These are phyloP conservation scores for Belonocnema kinseyi DNA, from an alignment of 1,140 invertebrate species.

Conservation along the genomic window DNA sequence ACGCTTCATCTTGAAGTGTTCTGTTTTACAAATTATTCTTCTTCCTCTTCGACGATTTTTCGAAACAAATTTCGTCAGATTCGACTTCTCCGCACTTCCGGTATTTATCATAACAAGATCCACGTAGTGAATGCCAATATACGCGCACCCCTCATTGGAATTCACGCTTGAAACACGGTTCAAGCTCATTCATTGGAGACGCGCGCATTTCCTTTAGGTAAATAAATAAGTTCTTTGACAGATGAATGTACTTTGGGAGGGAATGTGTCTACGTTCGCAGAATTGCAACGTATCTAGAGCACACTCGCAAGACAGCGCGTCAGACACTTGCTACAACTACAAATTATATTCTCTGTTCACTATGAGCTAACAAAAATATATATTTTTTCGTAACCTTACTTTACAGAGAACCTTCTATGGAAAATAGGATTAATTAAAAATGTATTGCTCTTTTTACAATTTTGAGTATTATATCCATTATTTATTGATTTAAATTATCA, in stretches of 20 bases:
- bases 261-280: slow-evolving; percentile 50
- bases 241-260: slow-evolving; percentile 34
- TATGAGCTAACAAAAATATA: slow-evolving; percentile 2
- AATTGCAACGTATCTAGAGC: slow-evolving; percentile 38
- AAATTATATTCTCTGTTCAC: slow-evolving; percentile 21
- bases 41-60: neutral
- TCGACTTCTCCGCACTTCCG: slow-evolving; percentile 35
- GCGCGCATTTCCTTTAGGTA: slow-evolving; percentile 34
- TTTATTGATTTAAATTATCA: no score
- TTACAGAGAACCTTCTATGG: neutral
- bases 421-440: no score
- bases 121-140: slow-evolving; percentile 26
- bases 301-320: slow-evolving; percentile 26
- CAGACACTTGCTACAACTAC: slow-evolving; percentile 15
- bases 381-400: neutral
- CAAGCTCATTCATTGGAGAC: slow-evolving; percentile 21
- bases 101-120: slow-evolving; percentile 37
- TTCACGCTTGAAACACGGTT: slow-evolving; percentile 17
- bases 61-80: slow-evolving; percentile 27
- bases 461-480: no score
- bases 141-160: slow-evolving; percentile 17
- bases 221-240: slow-evolving; percentile 48
- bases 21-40: slow-evolving; percentile 6
- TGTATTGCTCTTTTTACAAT: no score
- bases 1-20: neutral